Evolutionary conservation across 2,888 invertebrate species (phyloP).

Genomic region (Ptilodon capucinus): DNA sequence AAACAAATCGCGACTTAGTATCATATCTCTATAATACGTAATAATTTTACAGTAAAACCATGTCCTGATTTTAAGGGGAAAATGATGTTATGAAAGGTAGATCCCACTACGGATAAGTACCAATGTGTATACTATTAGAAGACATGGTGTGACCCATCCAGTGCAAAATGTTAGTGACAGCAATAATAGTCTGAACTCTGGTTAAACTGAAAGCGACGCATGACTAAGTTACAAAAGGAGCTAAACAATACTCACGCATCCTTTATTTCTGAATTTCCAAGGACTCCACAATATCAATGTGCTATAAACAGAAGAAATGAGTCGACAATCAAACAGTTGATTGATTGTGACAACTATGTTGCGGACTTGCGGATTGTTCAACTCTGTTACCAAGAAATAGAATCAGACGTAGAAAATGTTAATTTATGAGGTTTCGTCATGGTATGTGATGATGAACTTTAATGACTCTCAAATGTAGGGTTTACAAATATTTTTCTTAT

Average conservation of each 20-base stretch:
- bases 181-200: background rate
- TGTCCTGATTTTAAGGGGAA: too few species aligned
- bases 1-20: too few species aligned
- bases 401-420: too few species aligned
- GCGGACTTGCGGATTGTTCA: background rate
- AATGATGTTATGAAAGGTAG: too few species aligned
- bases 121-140: too few species aligned
- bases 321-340: background rate
- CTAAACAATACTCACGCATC: background rate
- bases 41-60: too few species aligned
- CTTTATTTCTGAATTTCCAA: background rate
- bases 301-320: background rate
- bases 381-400: background rate
- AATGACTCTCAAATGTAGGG: too few species aligned
- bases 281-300: background rate
- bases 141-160: background rate
- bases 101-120: too few species aligned
- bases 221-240: background rate
- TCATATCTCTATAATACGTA: too few species aligned
- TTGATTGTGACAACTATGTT: background rate
- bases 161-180: background rate
- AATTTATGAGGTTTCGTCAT: too few species aligned
- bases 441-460: background rate
- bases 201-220: background rate
- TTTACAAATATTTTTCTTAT: too few species aligned